Evolutionary conservation across 2,113 vertebrate genomes (phyloP), one percentile per base, ranked within the genome.

Genomic region (Centropus unirufus): DNA sequence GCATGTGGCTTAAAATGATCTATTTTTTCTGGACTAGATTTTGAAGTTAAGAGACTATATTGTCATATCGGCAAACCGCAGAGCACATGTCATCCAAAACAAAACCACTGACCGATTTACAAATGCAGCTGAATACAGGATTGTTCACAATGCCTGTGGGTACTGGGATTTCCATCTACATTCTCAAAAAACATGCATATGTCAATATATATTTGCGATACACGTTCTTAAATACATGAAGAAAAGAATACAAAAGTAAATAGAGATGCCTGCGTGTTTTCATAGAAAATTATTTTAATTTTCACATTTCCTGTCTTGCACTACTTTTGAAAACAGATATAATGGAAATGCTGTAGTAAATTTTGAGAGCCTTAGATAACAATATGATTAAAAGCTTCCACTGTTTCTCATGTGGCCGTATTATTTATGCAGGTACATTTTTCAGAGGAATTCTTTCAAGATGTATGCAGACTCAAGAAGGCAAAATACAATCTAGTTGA

Each of bases 21-120:
- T 95, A n/a, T 63, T 74, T 67, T 86, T 90, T 90, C 82, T 94
- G 95, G 92, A 86, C 55, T 86, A 83, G 58, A 39, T 92, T 90
- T 80, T 93, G 57, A 80, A 89, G 63, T 86, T 62, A 44, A 22
- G 72, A 87, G 64, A 4, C 46, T 80, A 58, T 36, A 12, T 18
- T 83, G 75, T 89, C 23, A 8, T 36, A 67, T 77, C 66, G 93
- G 72, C 39, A 90, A 94, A 97, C 80, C 14, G 0, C 76, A 94
- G 52, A 63, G 44, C 1, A 4, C 72, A 39, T 47, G 67, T 42
- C 74, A 66, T 67, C 55, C 83, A 77, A 90, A 88, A 42, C 68
- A 90, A 90, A 94, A 59, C 68, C 13, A 2, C 39, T 51, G 32
- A 69, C 44, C n/a, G 44, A 55, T 74, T 49, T 69, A 55, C 42